phyloP scores from a whole-genome alignment of 2,797 vertebrate species.

The Phrynocephalus guinanensis region DNA sequence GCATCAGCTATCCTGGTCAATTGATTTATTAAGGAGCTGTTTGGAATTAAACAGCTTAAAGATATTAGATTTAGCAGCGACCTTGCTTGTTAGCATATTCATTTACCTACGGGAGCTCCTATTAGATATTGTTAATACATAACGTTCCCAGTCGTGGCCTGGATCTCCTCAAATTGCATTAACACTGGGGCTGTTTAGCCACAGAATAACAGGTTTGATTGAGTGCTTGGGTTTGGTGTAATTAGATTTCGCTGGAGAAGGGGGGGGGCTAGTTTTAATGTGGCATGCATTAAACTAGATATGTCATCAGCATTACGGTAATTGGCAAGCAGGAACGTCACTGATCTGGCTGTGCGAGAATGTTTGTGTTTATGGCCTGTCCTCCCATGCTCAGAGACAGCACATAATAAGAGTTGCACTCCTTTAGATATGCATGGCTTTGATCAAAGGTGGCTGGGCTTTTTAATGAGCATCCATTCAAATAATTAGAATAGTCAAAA shows the following conservation, averaged over 20 bases:
- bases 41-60: constrained; percentile 92
- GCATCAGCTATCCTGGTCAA: constrained; percentile 88
- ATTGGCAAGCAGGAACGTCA: constrained; percentile 79
- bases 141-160: constrained; percentile 85
- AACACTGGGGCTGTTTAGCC: constrained; percentile 87
- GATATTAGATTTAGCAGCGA: constrained; percentile 91
- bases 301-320: constrained; percentile 85
- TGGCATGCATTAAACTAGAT: constrained; percentile 80
- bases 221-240: constrained; percentile 87
- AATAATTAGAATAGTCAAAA: constrained; percentile 52
- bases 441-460: constrained; percentile 58
- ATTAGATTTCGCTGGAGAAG: constrained; percentile 88
- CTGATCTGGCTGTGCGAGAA: constrained; percentile 70
- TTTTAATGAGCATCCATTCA: constrained; percentile 70
- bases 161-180: constrained; percentile 89
- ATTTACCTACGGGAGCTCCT: constrained; percentile 90
- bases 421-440: constrained; percentile 65
- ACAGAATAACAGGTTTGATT: constrained; percentile 90
- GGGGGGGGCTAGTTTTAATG: constrained; percentile 81
- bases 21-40: constrained; percentile 91
- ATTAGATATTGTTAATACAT: constrained; percentile 92
- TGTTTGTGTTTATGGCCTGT: constrained; percentile 77
- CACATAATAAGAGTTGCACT: constrained; percentile 51
- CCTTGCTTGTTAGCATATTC: constrained; percentile 90
- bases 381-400: constrained; percentile 64